Conservation (phyloP, 2,113 vertebrate species). For the Stictonetta naevosa region DNA sequence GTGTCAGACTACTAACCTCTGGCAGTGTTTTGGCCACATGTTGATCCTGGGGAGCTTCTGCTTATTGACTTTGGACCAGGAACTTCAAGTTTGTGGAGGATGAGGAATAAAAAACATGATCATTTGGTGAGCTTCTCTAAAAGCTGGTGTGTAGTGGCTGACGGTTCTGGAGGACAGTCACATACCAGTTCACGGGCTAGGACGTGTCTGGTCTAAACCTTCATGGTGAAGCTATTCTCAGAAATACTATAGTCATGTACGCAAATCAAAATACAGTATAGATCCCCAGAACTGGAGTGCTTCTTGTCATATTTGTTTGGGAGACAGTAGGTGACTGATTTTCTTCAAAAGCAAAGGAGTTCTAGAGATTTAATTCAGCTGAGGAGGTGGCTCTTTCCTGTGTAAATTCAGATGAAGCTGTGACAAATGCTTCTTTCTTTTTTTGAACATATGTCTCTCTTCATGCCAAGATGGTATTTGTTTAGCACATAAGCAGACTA, state of each 20-base stretch:
- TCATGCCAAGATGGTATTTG: background rate
- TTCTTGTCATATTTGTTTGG: background rate
- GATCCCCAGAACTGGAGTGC: background rate
- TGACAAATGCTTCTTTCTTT: slow-evolving; percentile 1
- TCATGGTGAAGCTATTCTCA: background rate
- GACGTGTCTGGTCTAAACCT: fast-evolving
- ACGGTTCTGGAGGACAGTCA: background rate
- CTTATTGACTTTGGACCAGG: background rate
- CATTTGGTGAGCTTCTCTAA: background rate
- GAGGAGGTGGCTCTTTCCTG: background rate
- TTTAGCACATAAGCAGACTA: background rate
- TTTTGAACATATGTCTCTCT: background rate
- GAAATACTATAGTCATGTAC: background rate
- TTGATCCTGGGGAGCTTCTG: background rate
- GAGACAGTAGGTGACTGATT: background rate
- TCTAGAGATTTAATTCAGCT: background rate
- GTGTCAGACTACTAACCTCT: background rate
- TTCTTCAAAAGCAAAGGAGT: background rate
- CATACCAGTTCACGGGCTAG: background rate
- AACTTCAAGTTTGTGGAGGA: background rate
- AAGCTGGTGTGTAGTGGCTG: background rate
- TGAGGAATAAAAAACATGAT: background rate
- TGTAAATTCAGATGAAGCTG: background rate
- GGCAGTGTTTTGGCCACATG: background rate
- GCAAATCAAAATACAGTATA: background rate